Percentiles rank a stretch among this genome's conserved stretches.
Evolutionary conservation across 2,797 vertebrate species (phyloP).

Genomic region (Clamator glandarius): DNA sequence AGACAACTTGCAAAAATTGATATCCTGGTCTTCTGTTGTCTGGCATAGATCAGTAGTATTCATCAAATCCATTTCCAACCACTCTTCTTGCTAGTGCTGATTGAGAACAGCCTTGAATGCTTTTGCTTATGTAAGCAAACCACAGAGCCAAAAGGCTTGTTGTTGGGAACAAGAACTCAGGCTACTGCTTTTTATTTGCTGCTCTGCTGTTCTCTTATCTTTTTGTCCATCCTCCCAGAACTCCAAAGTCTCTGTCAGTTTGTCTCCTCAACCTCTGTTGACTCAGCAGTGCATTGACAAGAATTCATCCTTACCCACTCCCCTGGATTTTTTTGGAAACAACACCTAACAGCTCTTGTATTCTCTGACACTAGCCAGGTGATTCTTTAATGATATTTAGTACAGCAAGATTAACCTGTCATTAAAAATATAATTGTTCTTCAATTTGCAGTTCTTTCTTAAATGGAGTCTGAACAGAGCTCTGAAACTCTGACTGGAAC

Average conservation of each 20-base stretch:
- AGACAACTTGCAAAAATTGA: not conserved
- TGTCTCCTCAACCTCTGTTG: not conserved
- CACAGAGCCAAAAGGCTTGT: not conserved
- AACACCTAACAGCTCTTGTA: not conserved
- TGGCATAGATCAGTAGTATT: not conserved
- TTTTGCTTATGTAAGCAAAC: not conserved
- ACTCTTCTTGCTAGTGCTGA: not conserved
- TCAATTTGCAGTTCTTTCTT: constrained; percentile 58
- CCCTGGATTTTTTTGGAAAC: not conserved
- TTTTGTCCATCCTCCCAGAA: not conserved
- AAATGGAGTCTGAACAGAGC: constrained; percentile 51
- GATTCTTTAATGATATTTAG: constrained; percentile 43
- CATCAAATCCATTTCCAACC: not conserved
- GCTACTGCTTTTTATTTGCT: not conserved
- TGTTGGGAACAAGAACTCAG: not conserved
- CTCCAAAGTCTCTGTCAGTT: not conserved
- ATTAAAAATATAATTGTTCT: constrained; percentile 70
- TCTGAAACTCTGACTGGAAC: constrained; percentile 44
- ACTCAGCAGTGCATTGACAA: not conserved
- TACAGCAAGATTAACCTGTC: constrained; percentile 65
- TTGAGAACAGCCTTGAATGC: not conserved
- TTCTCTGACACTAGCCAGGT: not conserved
- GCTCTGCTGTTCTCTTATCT: not conserved
- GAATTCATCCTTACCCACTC: not conserved
- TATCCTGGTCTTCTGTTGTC: not conserved